These are phyloP conservation scores for Glossophaga mutica DNA, from an alignment of 2,797 vertebrate species.

Conservation along the genomic window DNA sequence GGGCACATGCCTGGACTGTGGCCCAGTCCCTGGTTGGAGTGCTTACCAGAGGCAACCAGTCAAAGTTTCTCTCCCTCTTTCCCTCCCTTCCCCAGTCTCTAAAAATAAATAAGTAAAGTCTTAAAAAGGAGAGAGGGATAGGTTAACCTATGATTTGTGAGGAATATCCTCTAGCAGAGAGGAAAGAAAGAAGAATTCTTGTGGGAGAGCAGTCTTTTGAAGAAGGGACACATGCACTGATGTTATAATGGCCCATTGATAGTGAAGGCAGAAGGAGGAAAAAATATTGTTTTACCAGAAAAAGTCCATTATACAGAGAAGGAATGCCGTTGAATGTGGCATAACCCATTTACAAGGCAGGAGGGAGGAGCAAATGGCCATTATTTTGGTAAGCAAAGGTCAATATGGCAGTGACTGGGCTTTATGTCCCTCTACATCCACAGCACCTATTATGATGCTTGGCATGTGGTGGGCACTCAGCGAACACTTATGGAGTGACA, in stretches of 20 bases:
- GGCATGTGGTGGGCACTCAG: background rate
- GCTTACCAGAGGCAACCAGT: background rate
- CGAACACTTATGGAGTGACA: background rate
- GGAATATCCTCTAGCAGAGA: background rate
- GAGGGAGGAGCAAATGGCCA: background rate
- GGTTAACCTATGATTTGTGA: background rate
- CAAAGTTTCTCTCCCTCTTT: background rate
- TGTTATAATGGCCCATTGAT: background rate
- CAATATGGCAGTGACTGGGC: background rate
- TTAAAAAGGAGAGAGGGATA: background rate
- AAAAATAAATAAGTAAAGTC: background rate
- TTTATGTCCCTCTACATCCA: background rate
- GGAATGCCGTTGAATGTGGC: background rate
- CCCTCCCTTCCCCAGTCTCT: background rate
- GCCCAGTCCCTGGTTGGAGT: background rate
- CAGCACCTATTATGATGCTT: background rate
- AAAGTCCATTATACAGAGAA: background rate
- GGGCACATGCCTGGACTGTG: background rate
- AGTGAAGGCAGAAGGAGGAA: background rate
- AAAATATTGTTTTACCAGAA: slow-evolving; percentile 9
- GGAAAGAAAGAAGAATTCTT: background rate
- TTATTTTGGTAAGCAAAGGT: background rate
- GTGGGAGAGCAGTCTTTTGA: background rate
- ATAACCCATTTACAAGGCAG: background rate
- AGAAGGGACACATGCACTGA: background rate